Conservation (phyloP, 2,797 vertebrate genomes). For the Chelidonichthys spinosus region DNA sequence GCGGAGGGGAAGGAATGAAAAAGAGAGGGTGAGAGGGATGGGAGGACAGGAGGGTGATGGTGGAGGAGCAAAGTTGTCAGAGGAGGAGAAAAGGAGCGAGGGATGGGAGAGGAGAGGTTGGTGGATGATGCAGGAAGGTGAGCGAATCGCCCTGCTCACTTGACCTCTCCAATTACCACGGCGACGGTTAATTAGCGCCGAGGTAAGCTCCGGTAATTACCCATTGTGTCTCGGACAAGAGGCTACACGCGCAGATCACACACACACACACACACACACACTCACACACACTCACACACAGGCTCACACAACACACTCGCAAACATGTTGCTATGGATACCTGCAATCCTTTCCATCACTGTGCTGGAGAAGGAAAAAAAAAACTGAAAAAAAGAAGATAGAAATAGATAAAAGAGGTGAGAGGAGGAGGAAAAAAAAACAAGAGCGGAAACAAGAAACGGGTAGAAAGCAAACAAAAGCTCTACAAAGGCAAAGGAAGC, state of each 20-base stretch:
- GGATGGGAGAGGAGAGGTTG: conserved; percentile 49
- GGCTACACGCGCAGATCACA: conserved; percentile 62
- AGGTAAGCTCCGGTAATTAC: conserved; percentile 87
- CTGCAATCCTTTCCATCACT: conserved; percentile 67
- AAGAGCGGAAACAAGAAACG: conserved; percentile 55
- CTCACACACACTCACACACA: conserved; percentile 35
- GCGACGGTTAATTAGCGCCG: conserved; percentile 84
- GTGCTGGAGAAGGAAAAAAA: conserved; percentile 59
- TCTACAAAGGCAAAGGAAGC: conserved; percentile 52
- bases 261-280: conserved; percentile 33
- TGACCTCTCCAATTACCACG: conserved; percentile 86
- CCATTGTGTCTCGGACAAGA: conserved; percentile 86
- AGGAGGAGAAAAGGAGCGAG: conserved; percentile 58
- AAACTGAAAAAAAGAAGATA: conserved; percentile 62
- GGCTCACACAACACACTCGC: conserved; percentile 39
- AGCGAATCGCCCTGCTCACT: conserved; percentile 83
- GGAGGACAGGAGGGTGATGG: conserved; percentile 35
- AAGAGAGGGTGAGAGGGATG: conserved; percentile 22
- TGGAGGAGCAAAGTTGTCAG: conserved; percentile 56
- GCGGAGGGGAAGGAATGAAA: conserved; percentile 33
- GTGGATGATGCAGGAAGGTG: conserved; percentile 72
- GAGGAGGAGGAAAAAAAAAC: conserved; percentile 52
- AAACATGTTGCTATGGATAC: conserved; percentile 84
- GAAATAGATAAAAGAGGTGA: conserved; percentile 75
- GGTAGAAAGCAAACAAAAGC: conserved; percentile 65